A percentile compares a stretch with the other conserved stretches of the same genome.
Evolutionary conservation across 2,113 vertebrate genomes (phyloP).

Genomic region (Alces alces): DNA sequence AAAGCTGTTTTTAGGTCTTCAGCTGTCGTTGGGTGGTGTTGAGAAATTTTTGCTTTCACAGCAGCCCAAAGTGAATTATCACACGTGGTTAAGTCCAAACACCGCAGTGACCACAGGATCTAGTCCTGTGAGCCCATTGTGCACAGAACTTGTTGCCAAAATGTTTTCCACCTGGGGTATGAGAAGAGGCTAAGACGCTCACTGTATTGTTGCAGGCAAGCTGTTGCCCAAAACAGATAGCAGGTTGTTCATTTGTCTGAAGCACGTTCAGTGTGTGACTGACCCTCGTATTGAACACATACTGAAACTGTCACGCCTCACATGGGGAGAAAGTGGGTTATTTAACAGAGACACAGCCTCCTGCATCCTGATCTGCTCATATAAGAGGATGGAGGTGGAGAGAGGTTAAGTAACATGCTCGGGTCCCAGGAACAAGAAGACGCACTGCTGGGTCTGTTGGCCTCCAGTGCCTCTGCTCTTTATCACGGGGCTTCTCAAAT

Average conservation of each 20-base stretch:
- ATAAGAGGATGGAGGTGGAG: background rate
- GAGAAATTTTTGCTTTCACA: conserved; percentile 24
- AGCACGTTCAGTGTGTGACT: background rate
- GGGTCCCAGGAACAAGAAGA: background rate
- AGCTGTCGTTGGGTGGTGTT: conserved; percentile 19
- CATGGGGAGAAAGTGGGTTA: background rate
- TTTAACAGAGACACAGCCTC: background rate
- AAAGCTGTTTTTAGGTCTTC: conserved; percentile 21
- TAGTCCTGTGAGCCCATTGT: background rate
- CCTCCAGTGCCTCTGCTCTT: background rate
- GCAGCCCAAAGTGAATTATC: background rate
- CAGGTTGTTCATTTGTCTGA: background rate
- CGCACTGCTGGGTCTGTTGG: background rate
- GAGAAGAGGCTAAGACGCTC: background rate
- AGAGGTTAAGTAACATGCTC: background rate
- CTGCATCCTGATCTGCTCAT: background rate
- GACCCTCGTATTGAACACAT: background rate
- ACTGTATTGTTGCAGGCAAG: background rate
- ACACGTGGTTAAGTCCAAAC: background rate
- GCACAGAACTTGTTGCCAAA: background rate
- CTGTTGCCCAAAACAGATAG: background rate
- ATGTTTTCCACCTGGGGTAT: background rate
- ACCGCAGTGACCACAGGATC: background rate
- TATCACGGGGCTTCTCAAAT: background rate
- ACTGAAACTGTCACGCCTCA: background rate